Conservation (phyloP, 1,140 invertebrate species). For the Agrypnia vestita region DNA sequence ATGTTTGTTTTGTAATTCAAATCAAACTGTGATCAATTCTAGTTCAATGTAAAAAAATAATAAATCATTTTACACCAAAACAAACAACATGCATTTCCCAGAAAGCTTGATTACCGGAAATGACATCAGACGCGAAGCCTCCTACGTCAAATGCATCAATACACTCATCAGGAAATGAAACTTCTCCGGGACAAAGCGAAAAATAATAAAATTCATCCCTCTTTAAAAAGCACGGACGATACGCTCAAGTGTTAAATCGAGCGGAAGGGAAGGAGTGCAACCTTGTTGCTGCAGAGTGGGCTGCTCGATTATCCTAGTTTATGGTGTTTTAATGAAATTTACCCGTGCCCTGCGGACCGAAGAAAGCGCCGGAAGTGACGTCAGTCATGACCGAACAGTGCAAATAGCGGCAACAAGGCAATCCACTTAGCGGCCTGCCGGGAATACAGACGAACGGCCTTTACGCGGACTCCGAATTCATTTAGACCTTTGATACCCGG, state of each 20-base stretch:
- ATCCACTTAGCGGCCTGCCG: slow-evolving; percentile 22
- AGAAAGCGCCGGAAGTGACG: slow-evolving; percentile 31
- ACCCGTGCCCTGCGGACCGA: slow-evolving; percentile 4
- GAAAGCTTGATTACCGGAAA: slow-evolving; percentile 12
- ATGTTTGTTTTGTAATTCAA: no score
- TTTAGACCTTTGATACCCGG: not conserved
- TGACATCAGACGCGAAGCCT: not conserved
- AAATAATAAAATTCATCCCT: not conserved
- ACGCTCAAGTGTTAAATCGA: no score
- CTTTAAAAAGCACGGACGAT: not conserved
- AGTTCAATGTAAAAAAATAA: no score
- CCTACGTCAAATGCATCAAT: not conserved
- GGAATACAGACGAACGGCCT: slow-evolving; percentile 12
- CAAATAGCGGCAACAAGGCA: slow-evolving; percentile 35
- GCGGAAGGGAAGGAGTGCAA: not conserved
- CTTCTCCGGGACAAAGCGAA: not conserved
- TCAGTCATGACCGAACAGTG: slow-evolving; percentile 33
- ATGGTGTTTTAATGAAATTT: slow-evolving; percentile 1
- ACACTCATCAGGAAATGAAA: slow-evolving; percentile 7
- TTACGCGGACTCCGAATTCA: slow-evolving; percentile 1
- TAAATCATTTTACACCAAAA: no score
- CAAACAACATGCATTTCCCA: slow-evolving; percentile 1
- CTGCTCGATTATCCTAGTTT: not conserved
- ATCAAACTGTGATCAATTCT: no score
- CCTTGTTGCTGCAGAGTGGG: not conserved